Conservation (phyloP, 1,140 invertebrate genomes). For the Hypothenemus hampei region DNA sequence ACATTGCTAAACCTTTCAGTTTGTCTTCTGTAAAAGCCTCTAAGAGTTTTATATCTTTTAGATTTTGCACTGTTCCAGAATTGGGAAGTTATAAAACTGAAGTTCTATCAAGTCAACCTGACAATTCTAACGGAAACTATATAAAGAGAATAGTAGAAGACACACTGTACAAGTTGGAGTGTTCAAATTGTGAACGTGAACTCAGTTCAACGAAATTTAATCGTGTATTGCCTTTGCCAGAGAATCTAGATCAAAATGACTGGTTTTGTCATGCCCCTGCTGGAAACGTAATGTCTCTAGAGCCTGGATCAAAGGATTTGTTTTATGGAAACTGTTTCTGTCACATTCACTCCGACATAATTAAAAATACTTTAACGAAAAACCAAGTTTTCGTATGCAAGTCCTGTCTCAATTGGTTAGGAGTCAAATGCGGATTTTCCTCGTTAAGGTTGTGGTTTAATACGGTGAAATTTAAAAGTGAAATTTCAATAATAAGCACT, state of each 20-base stretch:
- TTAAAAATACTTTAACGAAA: conserved; percentile 28
- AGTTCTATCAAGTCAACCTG: conserved; percentile 46
- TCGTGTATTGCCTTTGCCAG: conserved; percentile 52
- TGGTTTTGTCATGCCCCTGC: conserved; percentile 53
- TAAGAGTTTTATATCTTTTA: conserved; percentile 38
- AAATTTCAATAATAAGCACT: conserved; percentile 38
- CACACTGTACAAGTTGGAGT: conserved; percentile 48
- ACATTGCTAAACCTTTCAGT: conserved; percentile 41
- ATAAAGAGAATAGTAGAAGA: too few species aligned
- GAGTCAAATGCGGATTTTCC: conserved; percentile 30
- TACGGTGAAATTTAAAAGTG: conserved; percentile 35
- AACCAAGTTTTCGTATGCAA: conserved; percentile 50
- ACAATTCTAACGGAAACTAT: too few species aligned
- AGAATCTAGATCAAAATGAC: conserved; percentile 51
- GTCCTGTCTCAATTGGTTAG: conserved; percentile 52
- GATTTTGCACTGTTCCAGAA: conserved; percentile 31
- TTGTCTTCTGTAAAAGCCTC: conserved; percentile 33
- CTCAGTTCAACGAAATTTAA: conserved; percentile 46
- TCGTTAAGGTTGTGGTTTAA: conserved; percentile 39
- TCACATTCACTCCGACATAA: conserved; percentile 46
- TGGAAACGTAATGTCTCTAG: conserved; percentile 28
- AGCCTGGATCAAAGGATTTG: conserved; percentile 48
- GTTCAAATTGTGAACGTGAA: conserved; percentile 50
- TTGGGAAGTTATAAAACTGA: conserved; percentile 51
- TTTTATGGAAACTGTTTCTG: conserved; percentile 51